Evolutionary conservation across 2,113 vertebrate genomes (phyloP), one percentile per base, ranked within the genome.

Genomic region (Turnix velox): DNA sequence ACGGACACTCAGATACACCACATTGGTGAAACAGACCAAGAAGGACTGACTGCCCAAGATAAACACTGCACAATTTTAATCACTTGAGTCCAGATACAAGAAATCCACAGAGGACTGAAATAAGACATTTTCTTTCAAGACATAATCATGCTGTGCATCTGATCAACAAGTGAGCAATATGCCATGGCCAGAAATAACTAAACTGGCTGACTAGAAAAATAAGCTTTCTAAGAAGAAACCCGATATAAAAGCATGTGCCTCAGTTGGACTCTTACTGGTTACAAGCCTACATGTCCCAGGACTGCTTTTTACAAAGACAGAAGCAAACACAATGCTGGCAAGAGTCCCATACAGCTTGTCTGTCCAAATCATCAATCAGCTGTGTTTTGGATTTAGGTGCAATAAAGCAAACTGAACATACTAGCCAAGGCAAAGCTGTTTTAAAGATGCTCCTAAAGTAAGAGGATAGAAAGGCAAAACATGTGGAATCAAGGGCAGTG

Each of bases 301-400:
- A 54, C 75, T 72, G 33, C 57, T 74, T 81, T 74, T 88, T 14
- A 42, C 40, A n/a, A 85, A 81, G 76, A 93, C 85, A 94, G 90
- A 90, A 85, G 62, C 76, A 93, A 92, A 69, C 55, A 82, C 25
- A 65, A 85, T 3, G 1, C 42, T 93, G 92, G 91, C 81, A 83
- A 71, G n/a, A 72, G 59, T n/a, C 77, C 79, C 77, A 85, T 31
- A 43, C 68, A 78, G 84, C 65, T 79, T 61, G 18, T 93, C 59
- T 92, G 55, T 80, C 67, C 67, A 91, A 88, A 79, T 88, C 69
- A 84, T 88, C 77, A 81, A 84, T 88, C 77, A 81, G 74, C 74
- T 67, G 80, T 81, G 91, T 58, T 96, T 93, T 63, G 88, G 48
- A 94, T 86, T 87, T 86, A 88, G 73, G 46, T 90, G 49, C 51